Conservation (phyloP, 2,888 invertebrate species). For the Parapristionchus giblindavisi region DNA sequence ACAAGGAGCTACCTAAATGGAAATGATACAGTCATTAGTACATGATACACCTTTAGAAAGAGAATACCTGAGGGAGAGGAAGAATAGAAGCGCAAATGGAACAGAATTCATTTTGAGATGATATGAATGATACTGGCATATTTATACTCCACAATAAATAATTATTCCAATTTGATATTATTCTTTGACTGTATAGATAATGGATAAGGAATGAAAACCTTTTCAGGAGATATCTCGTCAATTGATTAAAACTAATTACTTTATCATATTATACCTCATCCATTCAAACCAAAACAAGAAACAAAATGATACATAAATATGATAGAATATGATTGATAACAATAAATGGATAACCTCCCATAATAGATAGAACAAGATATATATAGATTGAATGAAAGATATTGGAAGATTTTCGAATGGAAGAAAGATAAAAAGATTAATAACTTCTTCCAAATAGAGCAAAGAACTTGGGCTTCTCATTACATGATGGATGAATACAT, state of each 20-base stretch:
- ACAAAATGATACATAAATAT: too few relatives aligned
- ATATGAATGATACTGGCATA: conserved; percentile 9
- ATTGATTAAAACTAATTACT: conserved; percentile 5
- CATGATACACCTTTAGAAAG: neutral
- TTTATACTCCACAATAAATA: neutral
- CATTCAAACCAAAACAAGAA: neutral
- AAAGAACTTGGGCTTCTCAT: conserved; percentile 82
- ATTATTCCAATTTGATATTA: neutral
- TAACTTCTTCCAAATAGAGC: conserved; percentile 96
- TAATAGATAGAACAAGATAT: neutral
- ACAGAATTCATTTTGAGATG: conserved; percentile 11
- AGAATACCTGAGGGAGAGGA: conserved; percentile 5
- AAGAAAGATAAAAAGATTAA: conserved; percentile 71
- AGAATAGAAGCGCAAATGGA: conserved; percentile 27
- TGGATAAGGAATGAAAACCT: too few relatives aligned
- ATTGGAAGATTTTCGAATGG: neutral
- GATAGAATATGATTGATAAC: too few relatives aligned
- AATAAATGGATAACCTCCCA: too few relatives aligned
- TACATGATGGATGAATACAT: conserved; percentile 89
- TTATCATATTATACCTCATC: too few relatives aligned
- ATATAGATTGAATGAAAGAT: neutral
- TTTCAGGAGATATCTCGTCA: too few relatives aligned
- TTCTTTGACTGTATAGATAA: too few relatives aligned
- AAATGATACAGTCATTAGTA: neutral
- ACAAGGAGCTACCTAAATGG: conserved; percentile 18